Base-by-base conservation (phyloP, 2,113 vertebrate species). In the Polypterus senegalus region DNA sequence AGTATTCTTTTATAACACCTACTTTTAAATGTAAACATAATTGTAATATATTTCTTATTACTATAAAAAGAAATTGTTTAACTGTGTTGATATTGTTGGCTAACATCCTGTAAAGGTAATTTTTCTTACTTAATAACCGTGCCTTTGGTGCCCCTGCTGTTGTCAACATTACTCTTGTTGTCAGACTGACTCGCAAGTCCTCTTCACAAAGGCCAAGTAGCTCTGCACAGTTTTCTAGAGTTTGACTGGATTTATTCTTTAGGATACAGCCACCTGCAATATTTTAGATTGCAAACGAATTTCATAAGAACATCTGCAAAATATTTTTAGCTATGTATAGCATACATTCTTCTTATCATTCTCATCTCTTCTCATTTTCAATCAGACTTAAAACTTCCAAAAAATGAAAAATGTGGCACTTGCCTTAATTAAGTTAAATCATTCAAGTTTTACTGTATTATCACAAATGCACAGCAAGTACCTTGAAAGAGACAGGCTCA, bases 71-170 rank as follows among this genome's bases (percentile, higher is more conserved):
- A 27, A 27, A 27, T 2, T 1, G 27, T 27, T 27, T 27, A 27
- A 27, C 27, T 27, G 27, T 27, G 27, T 27, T 27, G 27, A 27
- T 27, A 27, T 27, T 27, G 27, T 27, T 27, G 27, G 27, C 27
- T 27, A 27, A 27, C 27, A 27, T 27, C 2, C 2, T 27, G 27
- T 27, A 27, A 27, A 27, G 27, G 27, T 27, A 27, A 27, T 27
- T 27, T 3, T 4, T 71, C 93, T 89, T 83, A 98, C 96, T 94
- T 98, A 81, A 98, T 98, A 70, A 89, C 90, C 1, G 93, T 97
- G 69, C 92, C 93, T 86, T 98, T 98, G 80, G 83, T 71, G 82
- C 96, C 96, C 96, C 94, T 88, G 96, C 94, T 75, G 96, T 89
- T 1, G 95, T 98, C 4, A 91, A 84, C 96, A 98, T 98, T 65